Evolutionary conservation across 2,888 invertebrate species (phyloP).

Genomic region (Antheraea assamensis): DNA sequence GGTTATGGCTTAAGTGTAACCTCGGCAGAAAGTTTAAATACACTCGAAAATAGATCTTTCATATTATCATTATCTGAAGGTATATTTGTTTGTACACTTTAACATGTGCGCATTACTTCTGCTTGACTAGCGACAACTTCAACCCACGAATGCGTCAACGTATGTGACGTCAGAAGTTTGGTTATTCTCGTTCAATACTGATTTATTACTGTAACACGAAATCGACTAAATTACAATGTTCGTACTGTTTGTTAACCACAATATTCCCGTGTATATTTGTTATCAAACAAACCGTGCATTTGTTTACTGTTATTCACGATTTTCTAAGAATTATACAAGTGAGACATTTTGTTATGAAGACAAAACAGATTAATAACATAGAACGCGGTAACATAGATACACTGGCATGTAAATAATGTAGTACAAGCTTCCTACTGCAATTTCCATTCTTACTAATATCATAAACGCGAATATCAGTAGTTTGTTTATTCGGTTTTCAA

Average conservation of each 20-base stretch:
- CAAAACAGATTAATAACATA: neutral
- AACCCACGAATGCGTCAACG: constrained; percentile 41
- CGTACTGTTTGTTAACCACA: constrained; percentile 29
- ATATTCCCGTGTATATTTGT: constrained; percentile 22
- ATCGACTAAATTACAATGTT: constrained; percentile 29
- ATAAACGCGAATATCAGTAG: too few species aligned
- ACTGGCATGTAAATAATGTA: neutral
- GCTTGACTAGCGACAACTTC: constrained; percentile 26
- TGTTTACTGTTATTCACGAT: constrained; percentile 9
- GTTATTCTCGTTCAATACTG: constrained; percentile 41
- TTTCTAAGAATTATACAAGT: constrained; percentile 9
- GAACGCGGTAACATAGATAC: neutral
- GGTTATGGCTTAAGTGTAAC: too few species aligned
- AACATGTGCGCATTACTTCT: neutral
- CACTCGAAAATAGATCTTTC: neutral
- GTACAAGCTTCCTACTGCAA: neutral
- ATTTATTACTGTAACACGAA: constrained; percentile 39
- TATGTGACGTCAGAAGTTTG: constrained; percentile 46
- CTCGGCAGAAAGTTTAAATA: too few species aligned
- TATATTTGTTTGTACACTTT: neutral
- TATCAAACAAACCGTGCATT: constrained; percentile 19
- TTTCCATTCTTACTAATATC: too few species aligned
- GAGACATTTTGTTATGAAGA: neutral
- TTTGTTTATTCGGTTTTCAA: too few species aligned
- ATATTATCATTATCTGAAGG: neutral